phyloP scores from a whole-genome alignment of 1,140 invertebrate genomes.

The Lanistes nyassanus region DNA sequence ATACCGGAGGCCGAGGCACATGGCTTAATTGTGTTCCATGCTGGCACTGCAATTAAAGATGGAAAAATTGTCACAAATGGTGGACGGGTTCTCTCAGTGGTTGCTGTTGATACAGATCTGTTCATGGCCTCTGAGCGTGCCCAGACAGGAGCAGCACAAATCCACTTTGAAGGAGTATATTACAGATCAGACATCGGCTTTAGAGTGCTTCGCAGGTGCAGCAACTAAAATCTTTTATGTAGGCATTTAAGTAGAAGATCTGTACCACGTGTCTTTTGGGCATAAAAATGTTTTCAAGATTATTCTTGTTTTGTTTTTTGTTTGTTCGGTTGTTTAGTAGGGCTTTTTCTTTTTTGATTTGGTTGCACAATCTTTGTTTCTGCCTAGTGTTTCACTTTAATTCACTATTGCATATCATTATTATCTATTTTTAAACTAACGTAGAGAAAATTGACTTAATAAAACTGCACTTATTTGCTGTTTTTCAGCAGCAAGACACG shows the following conservation, averaged over 20 bases:
- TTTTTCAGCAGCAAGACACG: no score
- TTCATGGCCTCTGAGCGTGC: conserved; percentile 74
- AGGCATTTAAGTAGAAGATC: no score
- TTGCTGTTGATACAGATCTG: conserved; percentile 77
- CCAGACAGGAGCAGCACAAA: conserved; percentile 73
- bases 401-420: no score
- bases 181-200: conserved; percentile 90
- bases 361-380: not conserved
- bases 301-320: not conserved
- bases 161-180: conserved; percentile 86
- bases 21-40: conserved; percentile 69
- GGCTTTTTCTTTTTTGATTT: conserved; percentile 6
- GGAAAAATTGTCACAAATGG: conserved; percentile 83
- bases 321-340: not conserved
- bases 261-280: no score
- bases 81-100: conserved; percentile 88
- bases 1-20: conserved; percentile 64
- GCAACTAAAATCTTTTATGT: no score
- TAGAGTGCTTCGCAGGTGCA: conserved; percentile 76
- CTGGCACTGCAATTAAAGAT: conserved; percentile 67
- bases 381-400: no score
- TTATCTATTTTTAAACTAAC: no score
- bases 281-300: no score
- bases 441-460: no score
- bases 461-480: no score